Evolutionary conservation across 2,888 invertebrate genomes (phyloP), one percentile per base, ranked within the genome.

Genomic region (Ochropleura plecta): DNA sequence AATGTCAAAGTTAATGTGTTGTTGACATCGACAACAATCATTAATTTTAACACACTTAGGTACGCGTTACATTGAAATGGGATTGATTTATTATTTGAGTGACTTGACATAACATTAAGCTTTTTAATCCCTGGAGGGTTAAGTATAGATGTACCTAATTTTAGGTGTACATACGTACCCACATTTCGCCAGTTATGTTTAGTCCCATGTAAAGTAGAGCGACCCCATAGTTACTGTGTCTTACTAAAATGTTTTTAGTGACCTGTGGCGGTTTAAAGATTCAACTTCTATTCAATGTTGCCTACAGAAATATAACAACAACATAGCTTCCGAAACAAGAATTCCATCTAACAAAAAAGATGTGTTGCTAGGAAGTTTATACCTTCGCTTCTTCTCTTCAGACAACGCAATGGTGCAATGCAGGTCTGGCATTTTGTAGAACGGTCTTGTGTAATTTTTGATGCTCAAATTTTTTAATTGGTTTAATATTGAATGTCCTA

Each of bases 1-100:
- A 75, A 51, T 78, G 18, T 46, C 20, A 63, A 63, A 70, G 48
- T 55, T 63, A 70, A 48, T 55, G 20, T 64, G 51, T 72, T 48
- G 44, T 68, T 68, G 57, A 49, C 57, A 51, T 77, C n/a, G 44
- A 51, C 14, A 20, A 46, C 7, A n/a, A 14, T 44, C 30, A 51
- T 77, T 20, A 30, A 9, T 44, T 44, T 49, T 57, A 30, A 42
- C 57, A 51, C 12, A 55, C 10, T 40, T 30, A 30, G 30, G 1
- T 9, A 40, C n/a, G 20, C 48, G 4, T 42, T 9, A 42, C n/a
- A 40, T 42, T 48, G 55, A 53, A 8, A 46, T 46, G 55, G 55
- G n/a, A 14, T 49, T 76, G 30, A 49, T 76, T 55, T 48, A 42
- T 42, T 20, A 57, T 20, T 49, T 49, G 5, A 48, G 1, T 1